These are phyloP conservation scores for Nicator chloris DNA, from an alignment of 2,113 vertebrate species.

Conservation along the genomic window DNA sequence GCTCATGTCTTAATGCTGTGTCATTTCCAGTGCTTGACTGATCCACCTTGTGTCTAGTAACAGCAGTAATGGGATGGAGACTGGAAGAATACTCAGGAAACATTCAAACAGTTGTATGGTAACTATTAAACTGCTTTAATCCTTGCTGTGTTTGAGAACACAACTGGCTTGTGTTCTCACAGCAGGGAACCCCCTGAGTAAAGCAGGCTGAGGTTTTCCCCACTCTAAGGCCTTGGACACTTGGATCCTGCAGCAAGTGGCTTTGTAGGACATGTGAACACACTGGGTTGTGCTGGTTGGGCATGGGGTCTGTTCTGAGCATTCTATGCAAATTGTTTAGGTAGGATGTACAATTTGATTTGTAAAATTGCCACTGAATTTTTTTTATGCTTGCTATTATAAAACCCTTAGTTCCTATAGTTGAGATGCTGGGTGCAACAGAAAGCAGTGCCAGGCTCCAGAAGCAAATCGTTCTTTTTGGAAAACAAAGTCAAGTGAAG, in stretches of 20 bases:
- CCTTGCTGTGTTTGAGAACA: not conserved
- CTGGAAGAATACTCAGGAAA: not conserved
- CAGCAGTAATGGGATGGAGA: not conserved
- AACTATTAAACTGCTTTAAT: not conserved
- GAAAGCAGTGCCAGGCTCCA: not conserved
- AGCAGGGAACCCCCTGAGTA: not conserved
- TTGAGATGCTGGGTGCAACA: not conserved
- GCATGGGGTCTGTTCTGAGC: not conserved
- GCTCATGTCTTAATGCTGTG: not conserved
- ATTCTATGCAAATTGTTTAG: not conserved
- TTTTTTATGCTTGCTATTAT: rapidly evolving
- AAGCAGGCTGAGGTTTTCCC: not conserved
- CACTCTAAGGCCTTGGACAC: not conserved
- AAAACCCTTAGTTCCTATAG: not conserved
- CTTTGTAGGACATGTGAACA: not conserved
- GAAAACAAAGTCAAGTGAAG: not conserved
- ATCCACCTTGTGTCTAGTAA: not conserved
- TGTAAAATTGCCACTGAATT: not conserved
- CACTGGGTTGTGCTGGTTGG: not conserved
- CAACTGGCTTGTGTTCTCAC: not conserved
- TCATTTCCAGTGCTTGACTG: not conserved
- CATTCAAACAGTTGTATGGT: not conserved
- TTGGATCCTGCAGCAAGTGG: not conserved
- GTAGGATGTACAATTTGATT: not conserved
- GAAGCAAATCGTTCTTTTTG: not conserved